These are phyloP conservation scores for Lepidurus apus DNA, from an alignment of 1,140 invertebrate genomes.

Conservation along the genomic window DNA sequence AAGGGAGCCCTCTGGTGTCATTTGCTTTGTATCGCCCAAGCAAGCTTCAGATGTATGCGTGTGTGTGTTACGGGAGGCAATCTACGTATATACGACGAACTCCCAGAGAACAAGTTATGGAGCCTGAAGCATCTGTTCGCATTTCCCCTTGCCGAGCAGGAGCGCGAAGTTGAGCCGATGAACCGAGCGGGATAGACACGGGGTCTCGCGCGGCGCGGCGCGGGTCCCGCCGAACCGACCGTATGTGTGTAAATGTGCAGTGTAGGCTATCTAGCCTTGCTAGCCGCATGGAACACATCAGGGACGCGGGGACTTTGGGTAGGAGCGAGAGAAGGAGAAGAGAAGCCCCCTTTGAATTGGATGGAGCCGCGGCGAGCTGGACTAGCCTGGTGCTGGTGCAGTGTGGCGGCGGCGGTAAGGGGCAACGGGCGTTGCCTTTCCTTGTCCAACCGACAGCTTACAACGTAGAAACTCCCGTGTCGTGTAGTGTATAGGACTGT, in stretches of 20 bases:
- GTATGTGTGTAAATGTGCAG: too few species aligned
- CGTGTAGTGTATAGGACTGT: not conserved
- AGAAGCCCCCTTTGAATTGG: not conserved
- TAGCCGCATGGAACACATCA: too few species aligned
- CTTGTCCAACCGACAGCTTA: slow-evolving; percentile 16
- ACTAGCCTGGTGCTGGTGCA: not conserved
- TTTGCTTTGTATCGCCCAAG: not conserved
- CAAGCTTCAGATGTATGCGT: not conserved
- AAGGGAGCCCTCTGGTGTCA: not conserved
- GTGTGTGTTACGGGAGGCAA: not conserved
- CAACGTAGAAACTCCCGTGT: slow-evolving; percentile 14
- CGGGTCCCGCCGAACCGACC: too few species aligned
- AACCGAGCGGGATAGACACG: not conserved
- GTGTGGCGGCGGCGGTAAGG: slow-evolving; percentile 10
- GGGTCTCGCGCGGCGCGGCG: too few species aligned
- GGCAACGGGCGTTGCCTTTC: slow-evolving; percentile 17
- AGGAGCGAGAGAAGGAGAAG: not conserved
- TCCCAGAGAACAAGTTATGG: not conserved
- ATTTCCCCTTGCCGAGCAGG: not conserved
- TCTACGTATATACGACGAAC: not conserved
- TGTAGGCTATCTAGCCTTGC: too few species aligned
- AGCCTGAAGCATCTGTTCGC: not conserved
- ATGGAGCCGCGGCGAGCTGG: not conserved
- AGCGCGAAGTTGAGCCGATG: not conserved
- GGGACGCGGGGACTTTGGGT: too few species aligned